Base-by-base conservation (phyloP, 1,140 invertebrate species). In the Macrosteles quadrilineatus region DNA sequence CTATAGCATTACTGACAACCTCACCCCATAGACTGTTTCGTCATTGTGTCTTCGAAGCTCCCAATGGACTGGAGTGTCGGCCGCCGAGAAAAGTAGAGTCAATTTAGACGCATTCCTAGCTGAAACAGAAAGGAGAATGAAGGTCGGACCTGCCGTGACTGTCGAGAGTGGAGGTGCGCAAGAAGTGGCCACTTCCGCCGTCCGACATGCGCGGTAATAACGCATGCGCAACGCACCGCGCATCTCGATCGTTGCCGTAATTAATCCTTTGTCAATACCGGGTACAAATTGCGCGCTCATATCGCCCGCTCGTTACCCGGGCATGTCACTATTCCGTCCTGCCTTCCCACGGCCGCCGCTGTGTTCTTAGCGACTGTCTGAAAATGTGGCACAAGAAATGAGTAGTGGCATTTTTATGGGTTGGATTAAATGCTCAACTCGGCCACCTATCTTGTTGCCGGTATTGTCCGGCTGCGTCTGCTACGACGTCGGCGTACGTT, bases 221-320 rank as follows among this genome's bases (percentile, higher is more conserved):
- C 47, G 47, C 47, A 50, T 17, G 47, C 47, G 47, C 47, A n/a
- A 19, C 21, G n/a, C 21, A n/a, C 6, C n/a, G 4, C 14, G 47
- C 47, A 50, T 50, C 47, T 17, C 47, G n/a, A 50, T 50, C n/a
- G 55, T 6, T 6, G 23, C 23, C 21, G 55, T 59, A 59, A 59
- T 59, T 59, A 59, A 23, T 59, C 23, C 55, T 30, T 25, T 59
- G 55, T 59, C 55, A n/a, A 59, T 59, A 59, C 55, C 21, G 23
- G 12, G 23, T 59, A 59, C 55, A 59, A 59, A 59, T 59, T 59
- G 55, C 27, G 12, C 27, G 25, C 11, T 25, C 55, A 25, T 50
- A 50, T 50, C 47, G 47, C 55, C 12, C 27, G 9, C 55, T 59
- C 55, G 23, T 59, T 59, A 59, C 55, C 55, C 21, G 55, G 25